phyloP scores from a whole-genome alignment of 2,888 invertebrate genomes.

The Drosophila planitibia region DNA sequence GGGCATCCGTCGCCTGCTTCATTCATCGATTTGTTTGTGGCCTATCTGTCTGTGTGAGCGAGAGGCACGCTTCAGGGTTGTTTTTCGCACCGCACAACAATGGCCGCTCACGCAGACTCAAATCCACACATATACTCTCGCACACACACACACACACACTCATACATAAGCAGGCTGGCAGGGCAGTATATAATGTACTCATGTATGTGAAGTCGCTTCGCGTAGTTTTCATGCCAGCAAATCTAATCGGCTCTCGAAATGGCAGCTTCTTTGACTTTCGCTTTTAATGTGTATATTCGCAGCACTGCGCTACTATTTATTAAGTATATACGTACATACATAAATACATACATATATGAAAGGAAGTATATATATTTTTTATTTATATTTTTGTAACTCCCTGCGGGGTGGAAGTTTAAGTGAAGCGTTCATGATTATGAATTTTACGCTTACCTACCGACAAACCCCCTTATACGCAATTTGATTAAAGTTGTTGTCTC shows the following conservation, averaged over 20 bases:
- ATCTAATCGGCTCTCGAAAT: conserved; percentile 63
- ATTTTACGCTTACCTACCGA: conserved; percentile 84
- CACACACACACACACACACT: conserved; percentile 20
- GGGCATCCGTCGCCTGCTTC: conserved; percentile 56
- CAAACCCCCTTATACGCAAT: conserved; percentile 80
- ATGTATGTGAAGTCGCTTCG: conserved; percentile 25
- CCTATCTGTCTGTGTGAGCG: conserved; percentile 72
- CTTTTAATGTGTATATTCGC: conserved; percentile 64
- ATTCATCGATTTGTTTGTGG: conserved; percentile 76
- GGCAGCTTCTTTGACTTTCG: conserved; percentile 77
- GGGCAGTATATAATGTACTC: conserved; percentile 63
- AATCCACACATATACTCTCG: conserved; percentile 35
- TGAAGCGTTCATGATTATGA: conserved; percentile 81
- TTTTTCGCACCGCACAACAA: conserved; percentile 77
- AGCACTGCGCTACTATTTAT: conserved; percentile 42
- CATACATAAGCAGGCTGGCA: not conserved
- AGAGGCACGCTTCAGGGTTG: conserved; percentile 71
- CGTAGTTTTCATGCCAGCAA: conserved; percentile 49
- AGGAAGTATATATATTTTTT: conserved; percentile 9
- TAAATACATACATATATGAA: conserved; percentile 10
- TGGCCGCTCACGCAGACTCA: conserved; percentile 72
- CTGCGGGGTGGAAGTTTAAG: conserved; percentile 74
- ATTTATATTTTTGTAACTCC: conserved; percentile 31
- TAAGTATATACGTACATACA: conserved; percentile 29
- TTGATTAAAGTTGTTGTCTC: conserved; percentile 72